phyloP scores from a whole-genome alignment of 2,797 vertebrate genomes.

The Tamandua tetradactyla region DNA sequence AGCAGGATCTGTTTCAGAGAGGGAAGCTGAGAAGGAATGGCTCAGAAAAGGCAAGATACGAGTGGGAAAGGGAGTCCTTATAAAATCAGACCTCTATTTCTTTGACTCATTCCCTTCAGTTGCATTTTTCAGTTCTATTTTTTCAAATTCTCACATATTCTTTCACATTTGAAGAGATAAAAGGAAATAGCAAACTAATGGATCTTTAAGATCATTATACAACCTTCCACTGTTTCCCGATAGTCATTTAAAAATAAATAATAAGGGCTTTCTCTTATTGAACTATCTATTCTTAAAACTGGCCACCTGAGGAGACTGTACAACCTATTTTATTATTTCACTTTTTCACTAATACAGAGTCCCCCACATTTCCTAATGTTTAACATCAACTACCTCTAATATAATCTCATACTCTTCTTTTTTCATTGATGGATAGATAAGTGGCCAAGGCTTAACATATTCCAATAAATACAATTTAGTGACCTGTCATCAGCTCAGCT shows the following conservation, averaged over 20 bases:
- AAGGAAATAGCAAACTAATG: neutral
- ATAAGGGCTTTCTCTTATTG: neutral
- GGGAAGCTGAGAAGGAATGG: neutral
- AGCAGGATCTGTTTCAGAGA: neutral
- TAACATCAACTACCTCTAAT: neutral
- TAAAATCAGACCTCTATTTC: conserved; percentile 7
- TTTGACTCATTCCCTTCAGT: neutral
- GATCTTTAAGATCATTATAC: neutral
- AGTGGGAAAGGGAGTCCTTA: neutral
- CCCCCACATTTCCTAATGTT: neutral
- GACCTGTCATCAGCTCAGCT: neutral
- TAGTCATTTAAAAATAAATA: neutral
- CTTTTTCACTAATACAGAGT: neutral
- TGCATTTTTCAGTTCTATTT: neutral
- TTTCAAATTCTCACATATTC: neutral
- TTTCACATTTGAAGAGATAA: conserved; percentile 42
- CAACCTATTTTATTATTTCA: neutral
- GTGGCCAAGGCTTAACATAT: neutral
- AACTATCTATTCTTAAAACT: neutral
- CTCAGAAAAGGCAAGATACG: neutral
- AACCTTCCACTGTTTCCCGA: neutral
- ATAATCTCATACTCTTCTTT: neutral
- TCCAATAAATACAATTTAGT: conserved; percentile 1
- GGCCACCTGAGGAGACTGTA: neutral
- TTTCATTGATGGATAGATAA: neutral